Evolutionary conservation across 92 coral and sea anemone species (phyloP), one percentile per base, ranked within the genome.

Genomic region (Umimayanthus chanpuru): DNA sequence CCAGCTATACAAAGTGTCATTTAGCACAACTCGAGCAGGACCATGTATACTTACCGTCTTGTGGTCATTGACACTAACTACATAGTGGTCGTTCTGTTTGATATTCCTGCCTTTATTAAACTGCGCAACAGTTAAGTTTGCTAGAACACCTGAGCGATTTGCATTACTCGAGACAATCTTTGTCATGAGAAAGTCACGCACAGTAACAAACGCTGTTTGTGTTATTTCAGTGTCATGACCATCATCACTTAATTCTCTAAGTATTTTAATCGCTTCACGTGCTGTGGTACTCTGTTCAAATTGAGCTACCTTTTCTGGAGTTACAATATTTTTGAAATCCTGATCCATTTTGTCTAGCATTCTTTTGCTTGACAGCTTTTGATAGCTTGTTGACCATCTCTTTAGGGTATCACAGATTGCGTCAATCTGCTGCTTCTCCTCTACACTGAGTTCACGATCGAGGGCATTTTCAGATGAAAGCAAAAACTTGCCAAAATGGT

Each of bases 401-500:
- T 80, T 80, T 32, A 80, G 49, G 25, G 56, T 47, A 20, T 79
- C 83, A 79, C 70, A 79, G 83, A 79, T 79, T 15, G 49, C 23
- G 41, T 79, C 83, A 38, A 84, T 16, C 67, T 68, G 87, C 64
- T 40, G 77, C 41, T 84, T 84, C 18, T 82, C 81, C 53, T 88
- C 43, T 29, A 67, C 81, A 47, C 80, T 81, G 61, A 82, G 86
- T 23, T 50, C 88, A 49, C 65, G 73, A 30, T 44, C 91, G 16
- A 71, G 75, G 65, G 88, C 88, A 76, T 43, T 32, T 66, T 89
- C 88, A 70, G 88, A 82, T 74, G 85, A 81, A 36, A 89, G 30
- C n/a, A 89, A 79, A 75, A 82, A 82, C 26, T 64, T 40, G 56
- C 56, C 73, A 74, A 89, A 89, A 82, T 82, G 91, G 47, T 66